These are phyloP conservation scores for Limnephilus marmoratus DNA, from an alignment of 2,888 invertebrate genomes.

Conservation along the genomic window DNA sequence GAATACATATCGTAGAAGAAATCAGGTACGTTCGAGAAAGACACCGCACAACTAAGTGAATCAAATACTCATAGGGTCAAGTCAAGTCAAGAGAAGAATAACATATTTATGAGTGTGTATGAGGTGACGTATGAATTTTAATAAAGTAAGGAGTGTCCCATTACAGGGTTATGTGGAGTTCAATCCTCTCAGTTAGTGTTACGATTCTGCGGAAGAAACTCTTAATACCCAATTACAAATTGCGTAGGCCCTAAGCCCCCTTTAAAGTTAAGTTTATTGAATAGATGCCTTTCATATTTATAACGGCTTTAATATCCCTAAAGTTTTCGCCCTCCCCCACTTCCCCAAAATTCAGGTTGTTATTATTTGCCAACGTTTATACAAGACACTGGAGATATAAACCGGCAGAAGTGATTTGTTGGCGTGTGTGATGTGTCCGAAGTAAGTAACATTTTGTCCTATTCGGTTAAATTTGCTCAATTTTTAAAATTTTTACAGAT, in stretches of 20 bases:
- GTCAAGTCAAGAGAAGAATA: too few species aligned
- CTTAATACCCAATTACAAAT: constrained; percentile 3
- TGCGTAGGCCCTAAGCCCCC: neutral
- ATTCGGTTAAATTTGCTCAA: neutral
- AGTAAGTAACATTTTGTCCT: neutral
- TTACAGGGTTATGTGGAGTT: neutral
- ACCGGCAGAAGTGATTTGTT: neutral
- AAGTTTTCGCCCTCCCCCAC: neutral
- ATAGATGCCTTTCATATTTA: constrained; percentile 21
- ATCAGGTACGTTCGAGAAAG: too few species aligned
- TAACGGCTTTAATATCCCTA: constrained; percentile 15
- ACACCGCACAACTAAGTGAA: too few species aligned
- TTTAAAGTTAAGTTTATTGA: constrained; percentile 13
- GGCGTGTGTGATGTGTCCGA: neutral
- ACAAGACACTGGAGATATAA: neutral
- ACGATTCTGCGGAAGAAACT: neutral
- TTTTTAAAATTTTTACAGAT: too few species aligned
- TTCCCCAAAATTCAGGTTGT: neutral
- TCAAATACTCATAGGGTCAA: too few species aligned
- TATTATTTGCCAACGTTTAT: neutral
- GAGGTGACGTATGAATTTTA: neutral
- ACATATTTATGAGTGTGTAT: neutral
- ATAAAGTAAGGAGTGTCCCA: neutral
- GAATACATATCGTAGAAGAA: too few species aligned
- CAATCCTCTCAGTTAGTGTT: neutral